Base-by-base conservation (phyloP, 2,888 invertebrate genomes). In the Andrena camellia region DNA sequence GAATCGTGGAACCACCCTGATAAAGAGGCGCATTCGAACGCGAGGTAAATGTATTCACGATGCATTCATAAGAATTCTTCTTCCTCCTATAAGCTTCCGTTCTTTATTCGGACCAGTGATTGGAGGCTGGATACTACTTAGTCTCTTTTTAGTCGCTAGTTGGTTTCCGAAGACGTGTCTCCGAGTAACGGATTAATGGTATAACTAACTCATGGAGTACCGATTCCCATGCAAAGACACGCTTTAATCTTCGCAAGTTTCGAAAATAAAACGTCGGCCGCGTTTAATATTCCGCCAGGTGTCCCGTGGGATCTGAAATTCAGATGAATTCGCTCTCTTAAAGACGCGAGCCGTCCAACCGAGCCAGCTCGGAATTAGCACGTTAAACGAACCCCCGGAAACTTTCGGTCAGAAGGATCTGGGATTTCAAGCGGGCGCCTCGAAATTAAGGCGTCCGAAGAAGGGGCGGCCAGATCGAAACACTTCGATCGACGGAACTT, bases 341-440 rank as follows among this genome's bases (percentile, higher is more conserved):
- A 63, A 77, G 57, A 66, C 63, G 31, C 50, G 50, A 17, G 5
- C 62, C 50, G 60, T 62, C 78, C 78, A 86, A 86, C 74, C 82
- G 77, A 78, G 26, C 62, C 59, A 42, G 71, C 20, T 42, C 60
- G 62, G 64, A 82, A 86, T 86, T 86, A 84, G 78, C 86, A 86
- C 86, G 79, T 74, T 86, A 86, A 84, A 81, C 79, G 77, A 86
- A 84, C 79, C 48, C 68, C 31, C 3, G 66, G 75, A 79, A 69
- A 64, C 33, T 71, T 66, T 68, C 60, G 77, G 17, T 26, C 48
- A 29, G 7, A n/a, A 48, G 26, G n/a, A 64, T 48, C 26, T 42
- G 7, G 59, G 69, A 86, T 78, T 86, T 67, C 31, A 70, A 70
- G 81, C 54, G 69, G 69, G 66, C 50, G 10, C 8, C 48, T 54